Evolutionary conservation across 1,140 invertebrate genomes (phyloP).

Genomic region (Sminthurides bifidus): DNA sequence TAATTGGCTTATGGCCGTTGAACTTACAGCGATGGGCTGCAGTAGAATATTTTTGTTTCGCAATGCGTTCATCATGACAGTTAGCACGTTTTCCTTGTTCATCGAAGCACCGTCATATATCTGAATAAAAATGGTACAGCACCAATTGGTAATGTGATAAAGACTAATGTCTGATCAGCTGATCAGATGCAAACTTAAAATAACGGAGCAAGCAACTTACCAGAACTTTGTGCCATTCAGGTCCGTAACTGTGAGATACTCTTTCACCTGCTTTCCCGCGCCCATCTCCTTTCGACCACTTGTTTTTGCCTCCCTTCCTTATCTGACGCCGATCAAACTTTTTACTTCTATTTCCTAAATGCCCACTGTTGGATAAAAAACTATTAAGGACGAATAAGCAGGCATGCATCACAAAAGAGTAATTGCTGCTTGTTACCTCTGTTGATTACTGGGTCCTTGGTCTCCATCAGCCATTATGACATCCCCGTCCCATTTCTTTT

Average conservation of each 20-base stretch:
- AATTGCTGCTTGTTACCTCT: too few species aligned
- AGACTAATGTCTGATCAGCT: slow-evolving; percentile 1
- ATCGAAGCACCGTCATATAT: not conserved
- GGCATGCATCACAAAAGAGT: too few species aligned
- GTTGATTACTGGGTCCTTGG: not conserved
- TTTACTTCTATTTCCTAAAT: not conserved
- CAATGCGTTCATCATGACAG: not conserved
- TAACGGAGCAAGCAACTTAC: too few species aligned
- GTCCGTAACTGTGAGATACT: not conserved
- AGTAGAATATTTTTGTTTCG: not conserved
- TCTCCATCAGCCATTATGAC: slow-evolving; percentile 4
- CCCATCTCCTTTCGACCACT: slow-evolving; percentile 3
- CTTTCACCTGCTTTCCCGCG: not conserved
- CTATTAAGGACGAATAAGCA: not conserved
- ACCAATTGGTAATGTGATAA: not conserved
- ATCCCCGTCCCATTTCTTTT: slow-evolving; percentile 3
- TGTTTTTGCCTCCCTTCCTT: not conserved
- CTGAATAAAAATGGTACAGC: not conserved
- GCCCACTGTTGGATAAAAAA: not conserved
- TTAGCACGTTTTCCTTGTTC: not conserved
- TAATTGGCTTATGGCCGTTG: too few species aligned
- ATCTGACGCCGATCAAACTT: not conserved
- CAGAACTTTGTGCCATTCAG: not conserved
- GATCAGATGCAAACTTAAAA: too few species aligned
- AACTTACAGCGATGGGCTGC: not conserved